Evolutionary conservation across 1,140 invertebrate species (phyloP), one percentile per base, ranked within the genome.

Genomic region (Drosophila orena): DNA sequence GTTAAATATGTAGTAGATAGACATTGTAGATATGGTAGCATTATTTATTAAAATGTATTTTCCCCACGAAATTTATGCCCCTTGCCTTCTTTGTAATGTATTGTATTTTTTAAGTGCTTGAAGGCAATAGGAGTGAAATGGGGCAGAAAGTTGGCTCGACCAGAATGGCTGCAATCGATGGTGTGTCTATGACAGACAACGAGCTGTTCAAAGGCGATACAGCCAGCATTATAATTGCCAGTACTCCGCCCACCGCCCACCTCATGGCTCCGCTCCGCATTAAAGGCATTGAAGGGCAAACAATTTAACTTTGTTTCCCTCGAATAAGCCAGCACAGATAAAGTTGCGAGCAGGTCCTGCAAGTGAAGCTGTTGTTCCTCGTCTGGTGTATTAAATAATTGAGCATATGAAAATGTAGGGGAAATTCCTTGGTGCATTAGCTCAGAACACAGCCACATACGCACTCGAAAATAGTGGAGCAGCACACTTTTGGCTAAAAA

Each of bases 131-230:
- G 35, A 55, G 55, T 10, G 35, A 89, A 83, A 83, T 83, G 83
- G 79, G 49, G 54, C 59, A 84, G 76, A 79, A 83, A 88, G 79
- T 89, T 88, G 69, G 61, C 54, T 49, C 49, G 50, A 24, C 40
- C 58, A 40, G 50, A 38, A 50, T n/a, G 34, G 60, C 55, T 88
- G 79, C 75, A 89, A 88, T 89, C 65, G 79, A 83, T 71, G 70
- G 81, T 70, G 58, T 88, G 83, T 81, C 78, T 75, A 59, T 88
- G 70, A 66, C 81, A 88, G 81, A 88, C 74, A 88, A 79, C 60
- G 58, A 68, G 56, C 73, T 50, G 74, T 85, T 85, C 68, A 85
- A 85, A 86, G 81, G 79, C 83, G 73, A 75, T 71, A 76, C 55
- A 70, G 64, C 54, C 60, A 59, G 64, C 70, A 70, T 81, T 81